These are phyloP conservation scores for Cinclus cinclus DNA, from an alignment of 2,113 vertebrate species.

Conservation along the genomic window DNA sequence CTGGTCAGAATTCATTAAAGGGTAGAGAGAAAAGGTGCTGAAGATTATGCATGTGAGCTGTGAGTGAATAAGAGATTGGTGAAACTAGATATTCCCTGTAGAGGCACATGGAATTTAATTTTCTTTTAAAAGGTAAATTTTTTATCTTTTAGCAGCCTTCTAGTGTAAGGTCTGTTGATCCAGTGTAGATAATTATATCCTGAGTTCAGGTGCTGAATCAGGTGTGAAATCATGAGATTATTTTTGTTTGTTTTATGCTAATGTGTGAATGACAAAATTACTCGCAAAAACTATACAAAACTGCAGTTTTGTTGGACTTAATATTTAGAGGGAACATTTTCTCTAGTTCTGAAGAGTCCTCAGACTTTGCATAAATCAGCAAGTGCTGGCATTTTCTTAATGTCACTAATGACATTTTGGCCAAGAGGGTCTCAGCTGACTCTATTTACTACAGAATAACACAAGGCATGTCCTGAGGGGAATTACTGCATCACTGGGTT, in stretches of 20 bases:
- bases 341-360: neutral
- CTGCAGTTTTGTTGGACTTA: neutral
- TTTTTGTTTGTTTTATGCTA: neutral
- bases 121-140: neutral
- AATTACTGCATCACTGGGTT: neutral
- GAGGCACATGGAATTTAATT: neutral
- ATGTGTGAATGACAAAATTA: neutral
- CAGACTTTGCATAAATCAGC: slow-evolving; percentile 31
- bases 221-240: neutral
- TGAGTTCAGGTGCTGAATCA: neutral
- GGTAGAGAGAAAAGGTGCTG: neutral
- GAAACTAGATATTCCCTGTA: neutral
- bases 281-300: neutral
- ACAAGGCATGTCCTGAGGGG: neutral
- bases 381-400: slow-evolving; percentile 42
- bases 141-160: neutral
- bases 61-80: neutral
- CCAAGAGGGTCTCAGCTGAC: neutral
- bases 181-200: neutral
- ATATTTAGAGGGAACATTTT: neutral
- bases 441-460: neutral
- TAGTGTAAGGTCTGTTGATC: neutral
- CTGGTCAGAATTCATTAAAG: neutral
- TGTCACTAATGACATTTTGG: slow-evolving; percentile 29
- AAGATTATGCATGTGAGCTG: neutral